Base-by-base conservation (phyloP, 2,888 invertebrate genomes). In the Epinotia demarniana region DNA sequence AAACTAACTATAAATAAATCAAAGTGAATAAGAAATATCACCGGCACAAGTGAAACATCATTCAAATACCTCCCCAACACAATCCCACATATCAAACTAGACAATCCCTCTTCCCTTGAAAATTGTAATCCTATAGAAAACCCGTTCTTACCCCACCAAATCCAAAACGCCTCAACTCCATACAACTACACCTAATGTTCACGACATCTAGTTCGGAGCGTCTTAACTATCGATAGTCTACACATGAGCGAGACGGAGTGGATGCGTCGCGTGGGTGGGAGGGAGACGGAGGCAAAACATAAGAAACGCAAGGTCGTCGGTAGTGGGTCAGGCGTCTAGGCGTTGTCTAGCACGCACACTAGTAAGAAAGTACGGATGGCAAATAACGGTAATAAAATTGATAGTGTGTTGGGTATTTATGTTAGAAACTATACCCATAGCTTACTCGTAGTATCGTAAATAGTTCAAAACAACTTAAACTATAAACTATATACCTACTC, bases 311-410 rank as follows among this genome's bases (percentile, higher is more conserved):
- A 94, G 92, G 93, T 92, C 92, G 87, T 80, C 91, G 91, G 87
- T 92, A 93, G 89, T 94, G 90, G 94, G 94, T 94, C 94, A 93
- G 84, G 81, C 85, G 94, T 94, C 94, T 94, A 94, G 94, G 87
- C 89, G 85, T 80, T 86, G 94, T 94, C 94, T 94, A 93, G 92
- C 83, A 89, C 92, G 78, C 93, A 92, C 93, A 93, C 93, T 85
- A 82, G 78, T 77, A 79, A 64, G 77, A 76, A 74, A 72, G 87
- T 88, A 92, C 62, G 72, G 91, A 80, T 78, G 76, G 90, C 82
- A 90, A 76, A 82, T 73, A 79, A 84, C 78, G 9, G 19, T 39
- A 39, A 43, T 67, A 53, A 46, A 13, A 46, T 13, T 46, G 13
- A 46, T 46, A 13, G 12, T 46, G 60, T 58, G 46, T 63, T n/a